Evolutionary conservation across 2,113 vertebrate genomes (phyloP).

Genomic region (Lynx canadensis): DNA sequence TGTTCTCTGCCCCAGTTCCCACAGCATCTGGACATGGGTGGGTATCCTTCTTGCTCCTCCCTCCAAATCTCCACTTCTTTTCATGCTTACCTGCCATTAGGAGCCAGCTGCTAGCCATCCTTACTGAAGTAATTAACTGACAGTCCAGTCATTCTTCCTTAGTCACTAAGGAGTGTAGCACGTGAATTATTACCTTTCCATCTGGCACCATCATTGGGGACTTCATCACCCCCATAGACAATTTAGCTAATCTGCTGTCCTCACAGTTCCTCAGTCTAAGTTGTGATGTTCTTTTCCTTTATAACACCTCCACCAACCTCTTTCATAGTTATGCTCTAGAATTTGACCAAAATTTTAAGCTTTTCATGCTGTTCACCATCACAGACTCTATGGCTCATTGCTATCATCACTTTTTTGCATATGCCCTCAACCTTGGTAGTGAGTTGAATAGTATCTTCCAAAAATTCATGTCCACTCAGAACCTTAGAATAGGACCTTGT

Average conservation of each 20-base stretch:
- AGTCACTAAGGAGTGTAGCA: neutral
- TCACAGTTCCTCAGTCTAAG: neutral
- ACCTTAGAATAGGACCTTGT: neutral
- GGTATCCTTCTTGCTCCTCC: neutral
- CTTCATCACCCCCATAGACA: neutral
- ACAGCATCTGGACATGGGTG: neutral
- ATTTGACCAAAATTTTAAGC: neutral
- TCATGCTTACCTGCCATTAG: neutral
- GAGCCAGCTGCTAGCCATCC: neutral
- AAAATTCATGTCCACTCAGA: neutral
- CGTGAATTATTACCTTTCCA: neutral
- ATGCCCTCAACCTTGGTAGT: neutral
- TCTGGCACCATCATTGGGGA: neutral
- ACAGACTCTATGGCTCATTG: neutral
- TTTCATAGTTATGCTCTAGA: neutral
- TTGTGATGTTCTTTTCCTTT: neutral
- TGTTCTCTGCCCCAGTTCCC: neutral
- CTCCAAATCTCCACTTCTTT: neutral
- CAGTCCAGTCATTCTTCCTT: neutral
- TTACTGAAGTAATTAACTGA: neutral
- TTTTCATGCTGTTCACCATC: neutral
- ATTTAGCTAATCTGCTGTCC: neutral
- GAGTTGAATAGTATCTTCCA: neutral
- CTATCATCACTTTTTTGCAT: neutral
- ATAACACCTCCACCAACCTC: neutral